Evolutionary conservation across 2,113 vertebrate species (phyloP).

Genomic region (Istiophorus platypterus): DNA sequence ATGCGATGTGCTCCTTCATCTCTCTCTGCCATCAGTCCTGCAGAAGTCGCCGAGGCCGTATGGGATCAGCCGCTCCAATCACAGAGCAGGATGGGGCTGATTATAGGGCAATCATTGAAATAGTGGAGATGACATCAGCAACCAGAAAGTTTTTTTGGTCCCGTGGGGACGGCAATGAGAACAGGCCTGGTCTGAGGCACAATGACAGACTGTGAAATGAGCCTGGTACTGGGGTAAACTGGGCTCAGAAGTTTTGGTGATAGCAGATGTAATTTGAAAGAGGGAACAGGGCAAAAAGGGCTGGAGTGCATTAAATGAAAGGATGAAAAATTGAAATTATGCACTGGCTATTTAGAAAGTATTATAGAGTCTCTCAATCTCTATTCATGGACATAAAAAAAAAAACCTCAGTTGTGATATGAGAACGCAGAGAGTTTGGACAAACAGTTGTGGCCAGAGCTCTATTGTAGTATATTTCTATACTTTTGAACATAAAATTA

Average conservation of each 20-base stretch:
- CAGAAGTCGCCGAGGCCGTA: slow-evolving; percentile 49
- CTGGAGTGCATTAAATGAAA: slow-evolving; percentile 32
- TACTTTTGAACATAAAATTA: slow-evolving; percentile 59
- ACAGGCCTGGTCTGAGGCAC: slow-evolving; percentile 44
- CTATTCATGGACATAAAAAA: slow-evolving; percentile 19
- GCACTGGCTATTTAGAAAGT: neutral
- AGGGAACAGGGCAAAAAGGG: neutral
- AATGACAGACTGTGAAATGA: slow-evolving; percentile 66
- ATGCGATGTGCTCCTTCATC: slow-evolving; percentile 44
- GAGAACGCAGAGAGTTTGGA: slow-evolving; percentile 21
- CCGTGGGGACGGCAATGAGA: slow-evolving; percentile 55
- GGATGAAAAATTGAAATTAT: slow-evolving; percentile 33
- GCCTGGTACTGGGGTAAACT: slow-evolving; percentile 30
- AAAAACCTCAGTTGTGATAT: slow-evolving; percentile 2
- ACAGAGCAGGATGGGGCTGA: slow-evolving; percentile 66
- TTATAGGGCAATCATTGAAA: slow-evolving; percentile 74
- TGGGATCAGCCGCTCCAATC: slow-evolving; percentile 63
- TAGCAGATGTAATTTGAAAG: slow-evolving; percentile 42
- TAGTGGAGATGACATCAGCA: slow-evolving; percentile 77
- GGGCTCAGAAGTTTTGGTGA: slow-evolving; percentile 37
- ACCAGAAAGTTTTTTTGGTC: slow-evolving; percentile 70
- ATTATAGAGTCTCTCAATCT: slow-evolving; percentile 13
- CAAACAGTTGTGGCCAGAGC: slow-evolving; percentile 24
- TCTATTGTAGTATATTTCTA: slow-evolving; percentile 54
- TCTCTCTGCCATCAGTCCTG: slow-evolving; percentile 13